These are phyloP conservation scores for Neodiprion virginianus DNA, from an alignment of 1,140 invertebrate genomes.

Conservation along the genomic window DNA sequence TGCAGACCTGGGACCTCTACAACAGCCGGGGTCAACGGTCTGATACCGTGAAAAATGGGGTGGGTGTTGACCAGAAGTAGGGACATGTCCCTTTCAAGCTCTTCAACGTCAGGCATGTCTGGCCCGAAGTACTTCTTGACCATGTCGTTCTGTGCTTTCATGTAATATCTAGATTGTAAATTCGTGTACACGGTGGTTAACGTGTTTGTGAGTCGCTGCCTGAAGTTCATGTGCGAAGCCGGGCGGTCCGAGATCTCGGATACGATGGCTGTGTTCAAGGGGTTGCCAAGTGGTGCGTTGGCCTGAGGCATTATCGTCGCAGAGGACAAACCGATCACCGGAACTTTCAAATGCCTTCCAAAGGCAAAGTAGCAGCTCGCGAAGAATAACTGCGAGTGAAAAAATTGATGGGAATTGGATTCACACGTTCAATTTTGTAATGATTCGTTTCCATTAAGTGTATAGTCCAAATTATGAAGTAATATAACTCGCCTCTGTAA, in stretches of 20 bases:
- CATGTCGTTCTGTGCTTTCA: conserved; percentile 44
- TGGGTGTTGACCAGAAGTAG: conserved; percentile 54
- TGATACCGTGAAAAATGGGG: conserved; percentile 41
- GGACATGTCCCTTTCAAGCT: conserved; percentile 46
- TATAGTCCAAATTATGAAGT: background rate
- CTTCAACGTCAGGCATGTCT: conserved; percentile 35
- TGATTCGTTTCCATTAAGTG: background rate
- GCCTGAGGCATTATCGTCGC: conserved; percentile 32
- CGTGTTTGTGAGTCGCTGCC: conserved; percentile 40
- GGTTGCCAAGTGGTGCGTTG: conserved; percentile 30
- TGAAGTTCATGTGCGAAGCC: conserved; percentile 42
- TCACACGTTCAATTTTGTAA: background rate
- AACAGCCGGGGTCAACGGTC: conserved; percentile 47
- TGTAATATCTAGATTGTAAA: background rate
- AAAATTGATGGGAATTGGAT: conserved; percentile 11
- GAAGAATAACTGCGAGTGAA: conserved; percentile 33
- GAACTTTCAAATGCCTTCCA: conserved; percentile 28
- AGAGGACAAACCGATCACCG: conserved; percentile 30
- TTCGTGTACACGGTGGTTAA: conserved; percentile 16
- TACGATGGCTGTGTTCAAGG: conserved; percentile 41
- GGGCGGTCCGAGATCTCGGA: conserved; percentile 39
- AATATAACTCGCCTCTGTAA: conserved; percentile 34
- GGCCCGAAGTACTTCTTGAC: conserved; percentile 37
- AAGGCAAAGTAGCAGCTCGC: conserved; percentile 35
- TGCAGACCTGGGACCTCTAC: conserved; percentile 60